phyloP scores from a whole-genome alignment of 2,888 invertebrate genomes.

The Lasioglossum pauxillum region DNA sequence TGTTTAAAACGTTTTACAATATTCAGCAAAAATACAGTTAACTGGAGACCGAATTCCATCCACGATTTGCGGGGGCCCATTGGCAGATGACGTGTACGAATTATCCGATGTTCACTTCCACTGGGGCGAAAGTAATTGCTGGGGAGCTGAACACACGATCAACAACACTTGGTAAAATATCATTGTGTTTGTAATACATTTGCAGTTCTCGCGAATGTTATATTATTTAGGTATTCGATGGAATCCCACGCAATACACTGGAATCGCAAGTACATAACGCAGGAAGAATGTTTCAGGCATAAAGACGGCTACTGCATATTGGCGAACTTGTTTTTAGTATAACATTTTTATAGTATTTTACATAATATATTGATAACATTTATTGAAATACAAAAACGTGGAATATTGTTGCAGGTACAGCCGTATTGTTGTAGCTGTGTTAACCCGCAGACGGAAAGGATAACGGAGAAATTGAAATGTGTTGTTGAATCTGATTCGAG shows the following conservation, averaged over 20 bases:
- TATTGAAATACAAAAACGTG: not conserved
- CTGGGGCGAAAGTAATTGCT: conserved; percentile 77
- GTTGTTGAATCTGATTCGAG: conserved; percentile 56
- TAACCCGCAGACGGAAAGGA: conserved; percentile 69
- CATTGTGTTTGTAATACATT: not conserved
- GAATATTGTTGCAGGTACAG: conserved; percentile 58
- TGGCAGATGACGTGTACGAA: conserved; percentile 74
- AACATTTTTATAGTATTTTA: not conserved
- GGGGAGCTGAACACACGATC: conserved; percentile 78
- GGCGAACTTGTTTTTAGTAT: conserved; percentile 76
- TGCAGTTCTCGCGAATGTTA: not conserved
- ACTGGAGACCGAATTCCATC: conserved; percentile 75
- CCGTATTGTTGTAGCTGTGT: conserved; percentile 44
- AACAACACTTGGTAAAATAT: conserved; percentile 75
- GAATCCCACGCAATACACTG: conserved; percentile 78
- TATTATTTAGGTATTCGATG: conserved; percentile 76
- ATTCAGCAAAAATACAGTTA: conserved; percentile 70
- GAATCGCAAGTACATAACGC: conserved; percentile 75
- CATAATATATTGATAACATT: not conserved
- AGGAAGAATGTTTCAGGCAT: conserved; percentile 74
- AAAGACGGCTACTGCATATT: conserved; percentile 76
- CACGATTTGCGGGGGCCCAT: conserved; percentile 75
- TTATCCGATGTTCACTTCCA: conserved; percentile 75
- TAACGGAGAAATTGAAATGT: conserved; percentile 74
- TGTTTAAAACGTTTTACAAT: not conserved